A percentile compares a stretch with the other conserved stretches of the same genome.
Conservation (phyloP, 2,797 vertebrate species). For the Liparis tanakae region DNA sequence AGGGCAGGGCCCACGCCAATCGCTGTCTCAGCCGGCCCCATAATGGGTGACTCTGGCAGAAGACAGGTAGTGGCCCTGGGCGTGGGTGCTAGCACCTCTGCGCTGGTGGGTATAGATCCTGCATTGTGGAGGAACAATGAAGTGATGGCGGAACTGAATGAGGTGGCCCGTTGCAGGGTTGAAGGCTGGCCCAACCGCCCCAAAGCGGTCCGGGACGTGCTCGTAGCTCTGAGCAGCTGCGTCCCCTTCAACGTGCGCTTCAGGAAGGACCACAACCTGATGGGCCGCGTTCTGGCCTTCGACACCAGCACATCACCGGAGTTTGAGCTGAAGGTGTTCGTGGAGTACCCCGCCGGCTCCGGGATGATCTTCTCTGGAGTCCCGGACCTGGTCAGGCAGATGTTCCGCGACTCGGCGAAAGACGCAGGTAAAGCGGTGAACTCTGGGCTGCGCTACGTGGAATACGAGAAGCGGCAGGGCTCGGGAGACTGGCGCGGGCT, state of each 20-base stretch:
- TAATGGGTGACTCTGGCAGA: constrained; percentile 83
- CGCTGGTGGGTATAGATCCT: constrained; percentile 82
- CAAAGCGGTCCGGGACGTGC: constrained; percentile 85
- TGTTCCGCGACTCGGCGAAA: constrained; percentile 90
- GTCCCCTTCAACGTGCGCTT: constrained; percentile 91
- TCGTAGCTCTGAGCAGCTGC: constrained; percentile 84
- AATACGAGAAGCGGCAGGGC: constrained; percentile 90
- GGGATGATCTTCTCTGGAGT: constrained; percentile 88
- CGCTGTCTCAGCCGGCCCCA: constrained; percentile 81
- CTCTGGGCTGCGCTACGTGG: constrained; percentile 90
- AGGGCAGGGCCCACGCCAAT: constrained; percentile 75
- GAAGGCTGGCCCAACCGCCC: constrained; percentile 89
- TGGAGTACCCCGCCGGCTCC: constrained; percentile 90
- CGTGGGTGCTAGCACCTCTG: constrained; percentile 76
- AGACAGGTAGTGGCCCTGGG: constrained; percentile 78
- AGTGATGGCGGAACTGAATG: constrained; percentile 85
- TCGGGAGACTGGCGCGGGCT: constrained; percentile 89
- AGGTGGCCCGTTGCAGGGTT: constrained; percentile 85
- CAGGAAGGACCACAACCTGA: constrained; percentile 89
- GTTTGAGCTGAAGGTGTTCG: constrained; percentile 89
- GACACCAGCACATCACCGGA: constrained; percentile 85
- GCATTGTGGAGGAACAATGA: constrained; percentile 82
- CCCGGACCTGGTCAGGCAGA: constrained; percentile 87
- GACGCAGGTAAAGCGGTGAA: constrained; percentile 88
- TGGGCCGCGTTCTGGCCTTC: constrained; percentile 87